Conservation (phyloP, 2,797 vertebrate species). For the Manis pentadactyla region DNA sequence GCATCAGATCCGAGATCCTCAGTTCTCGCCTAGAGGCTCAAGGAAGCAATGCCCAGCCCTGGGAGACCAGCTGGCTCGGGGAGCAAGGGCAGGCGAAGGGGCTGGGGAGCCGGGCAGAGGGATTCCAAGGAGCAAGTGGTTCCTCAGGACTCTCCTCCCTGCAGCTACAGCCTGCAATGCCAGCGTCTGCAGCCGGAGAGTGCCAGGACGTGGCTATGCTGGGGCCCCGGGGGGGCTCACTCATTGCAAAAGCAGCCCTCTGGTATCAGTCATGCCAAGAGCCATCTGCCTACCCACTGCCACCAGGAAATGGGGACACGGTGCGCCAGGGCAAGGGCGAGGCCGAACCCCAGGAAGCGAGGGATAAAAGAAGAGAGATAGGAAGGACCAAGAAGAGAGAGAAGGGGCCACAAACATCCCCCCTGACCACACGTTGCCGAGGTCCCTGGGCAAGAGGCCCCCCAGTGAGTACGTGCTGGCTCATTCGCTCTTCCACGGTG, state of each 20-base stretch:
- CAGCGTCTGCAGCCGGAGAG: neutral
- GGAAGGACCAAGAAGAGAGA: too few relatives aligned
- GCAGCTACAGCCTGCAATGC: neutral
- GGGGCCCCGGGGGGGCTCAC: neutral
- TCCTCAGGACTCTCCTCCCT: neutral
- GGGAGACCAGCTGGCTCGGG: neutral
- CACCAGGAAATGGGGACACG: neutral
- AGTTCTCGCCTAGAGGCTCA: too few relatives aligned
- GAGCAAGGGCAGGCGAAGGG: accelerated
- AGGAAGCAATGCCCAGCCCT: neutral
- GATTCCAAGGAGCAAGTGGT: neutral
- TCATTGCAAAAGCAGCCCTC: neutral
- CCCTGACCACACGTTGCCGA: neutral
- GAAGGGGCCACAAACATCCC: accelerated
- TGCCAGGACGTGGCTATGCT: neutral
- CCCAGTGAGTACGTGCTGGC: neutral
- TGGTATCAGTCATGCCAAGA: neutral
- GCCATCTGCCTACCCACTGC: neutral
- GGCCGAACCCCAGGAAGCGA: neutral
- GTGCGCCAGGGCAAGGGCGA: neutral
- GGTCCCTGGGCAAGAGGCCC: neutral
- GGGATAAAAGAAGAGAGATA: too few relatives aligned
- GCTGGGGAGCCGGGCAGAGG: neutral
- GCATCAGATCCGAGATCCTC: neutral
- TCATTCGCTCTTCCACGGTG: accelerated